Evolutionary conservation across 2,888 invertebrate genomes (phyloP).

Genomic region (Ormyrus pomaceus): DNA sequence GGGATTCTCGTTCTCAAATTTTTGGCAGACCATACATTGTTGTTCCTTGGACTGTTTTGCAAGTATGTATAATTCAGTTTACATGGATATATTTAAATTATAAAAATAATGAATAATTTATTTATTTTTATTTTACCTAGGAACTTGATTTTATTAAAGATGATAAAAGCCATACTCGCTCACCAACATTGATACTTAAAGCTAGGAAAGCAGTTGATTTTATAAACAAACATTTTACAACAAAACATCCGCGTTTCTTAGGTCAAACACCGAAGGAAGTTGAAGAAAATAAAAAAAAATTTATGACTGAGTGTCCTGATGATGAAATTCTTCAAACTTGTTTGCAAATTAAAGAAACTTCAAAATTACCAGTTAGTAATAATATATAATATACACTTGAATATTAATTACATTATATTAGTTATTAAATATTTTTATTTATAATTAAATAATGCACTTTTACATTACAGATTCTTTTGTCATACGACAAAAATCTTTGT

Average conservation of each 20-base stretch:
- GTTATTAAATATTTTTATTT: conserved; percentile 24
- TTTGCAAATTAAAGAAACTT: conserved; percentile 69
- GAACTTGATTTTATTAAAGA: conserved; percentile 74
- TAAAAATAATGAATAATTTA: neutral
- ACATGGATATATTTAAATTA: neutral
- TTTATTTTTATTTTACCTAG: conserved; percentile 59
- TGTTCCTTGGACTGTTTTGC: conserved; percentile 72
- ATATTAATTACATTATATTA: neutral
- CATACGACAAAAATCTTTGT: conserved; percentile 74
- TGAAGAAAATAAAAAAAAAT: conserved; percentile 64
- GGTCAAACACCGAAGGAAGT: conserved; percentile 71
- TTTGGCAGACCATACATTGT: conserved; percentile 69
- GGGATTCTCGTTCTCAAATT: conserved; percentile 64
- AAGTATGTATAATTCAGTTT: conserved; percentile 59
- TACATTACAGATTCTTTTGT: conserved; percentile 67
- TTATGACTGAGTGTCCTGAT: conserved; percentile 72
- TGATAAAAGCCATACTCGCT: conserved; percentile 62
- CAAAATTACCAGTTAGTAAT: conserved; percentile 66
- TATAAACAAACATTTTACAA: conserved; percentile 67
- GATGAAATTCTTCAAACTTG: conserved; percentile 76
- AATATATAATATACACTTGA: neutral
- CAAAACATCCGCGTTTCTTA: conserved; percentile 69
- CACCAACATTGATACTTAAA: conserved; percentile 61
- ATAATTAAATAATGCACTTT: neutral
- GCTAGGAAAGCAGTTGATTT: conserved; percentile 70